These are phyloP conservation scores for Ostrea denselamellosa DNA, from an alignment of 1,140 invertebrate genomes.

Conservation along the genomic window DNA sequence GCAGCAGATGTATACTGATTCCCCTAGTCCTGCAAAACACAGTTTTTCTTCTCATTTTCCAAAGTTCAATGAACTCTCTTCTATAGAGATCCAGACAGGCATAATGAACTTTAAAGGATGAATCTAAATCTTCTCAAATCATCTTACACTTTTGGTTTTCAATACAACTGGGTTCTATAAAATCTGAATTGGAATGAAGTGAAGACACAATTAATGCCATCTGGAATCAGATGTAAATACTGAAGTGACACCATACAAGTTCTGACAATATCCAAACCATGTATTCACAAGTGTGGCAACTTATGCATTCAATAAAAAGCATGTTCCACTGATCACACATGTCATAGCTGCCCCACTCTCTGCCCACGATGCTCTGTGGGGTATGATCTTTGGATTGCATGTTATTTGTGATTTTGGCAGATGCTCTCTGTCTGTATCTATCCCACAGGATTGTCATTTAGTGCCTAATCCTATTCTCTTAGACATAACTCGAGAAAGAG, in stretches of 20 bases:
- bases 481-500: neutral
- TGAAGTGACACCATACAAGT: neutral
- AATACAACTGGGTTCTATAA: neutral
- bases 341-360: neutral
- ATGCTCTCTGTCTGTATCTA: neutral
- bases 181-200: neutral
- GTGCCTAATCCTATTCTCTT: neutral
- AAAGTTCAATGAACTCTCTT: neutral
- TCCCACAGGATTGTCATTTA: neutral
- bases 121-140: neutral
- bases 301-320: conserved; percentile 23
- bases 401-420: neutral
- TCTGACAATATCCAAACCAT: neutral
- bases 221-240: neutral
- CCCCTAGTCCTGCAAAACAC: neutral
- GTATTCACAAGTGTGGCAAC: neutral
- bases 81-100: neutral
- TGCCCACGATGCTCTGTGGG: neutral
- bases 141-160: neutral
- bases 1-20: neutral
- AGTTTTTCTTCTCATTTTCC: neutral
- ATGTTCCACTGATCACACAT: neutral
- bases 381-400: neutral
- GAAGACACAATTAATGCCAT: neutral
- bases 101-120: neutral